Percentiles rank a stretch among this genome's conserved stretches.
phyloP scores from a whole-genome alignment of 2,888 invertebrate species.

The Stramonita haemastoma region DNA sequence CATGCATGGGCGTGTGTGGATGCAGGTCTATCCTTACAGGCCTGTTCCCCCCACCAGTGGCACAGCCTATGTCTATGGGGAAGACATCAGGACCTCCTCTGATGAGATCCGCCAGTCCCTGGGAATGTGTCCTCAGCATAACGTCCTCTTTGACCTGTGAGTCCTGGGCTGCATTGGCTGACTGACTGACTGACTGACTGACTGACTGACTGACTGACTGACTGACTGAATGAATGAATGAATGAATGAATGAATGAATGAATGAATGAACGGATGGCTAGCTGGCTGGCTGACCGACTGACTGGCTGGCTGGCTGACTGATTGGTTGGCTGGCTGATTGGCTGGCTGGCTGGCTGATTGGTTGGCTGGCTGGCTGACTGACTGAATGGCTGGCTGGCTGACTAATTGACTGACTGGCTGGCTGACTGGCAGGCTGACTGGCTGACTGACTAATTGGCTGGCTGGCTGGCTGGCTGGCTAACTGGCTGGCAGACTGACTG shows the following conservation, averaged over 20 bases:
- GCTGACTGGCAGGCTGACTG: no score
- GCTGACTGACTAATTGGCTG: no score
- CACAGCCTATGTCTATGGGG: constrained; percentile 85
- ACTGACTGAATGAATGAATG: constrained; percentile 9
- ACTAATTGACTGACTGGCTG: no score
- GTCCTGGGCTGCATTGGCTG: constrained; percentile 47
- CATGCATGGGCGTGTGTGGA: not conserved
- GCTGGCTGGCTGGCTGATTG: no score
- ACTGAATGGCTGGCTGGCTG: no score
- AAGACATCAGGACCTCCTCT: constrained; percentile 84
- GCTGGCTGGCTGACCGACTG: no score
- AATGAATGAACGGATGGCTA: no score
- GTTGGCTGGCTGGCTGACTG: no score
- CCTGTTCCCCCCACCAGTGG: constrained; percentile 88
- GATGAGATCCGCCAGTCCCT: constrained; percentile 84
- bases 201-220: not conserved
- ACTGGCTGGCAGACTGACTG: no score
- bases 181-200: not conserved
- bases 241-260: constrained; percentile 17
- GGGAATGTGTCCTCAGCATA: constrained; percentile 94
- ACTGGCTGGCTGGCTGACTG: no score
- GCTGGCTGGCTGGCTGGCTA: no score
- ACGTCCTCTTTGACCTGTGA: constrained; percentile 84
- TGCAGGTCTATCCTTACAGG: constrained; percentile 79
- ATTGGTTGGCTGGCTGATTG: no score